Percentiles rank a stretch among this genome's conserved stretches.
Evolutionary conservation across 1,140 invertebrate species (phyloP).

Genomic region (Ips nitidus): DNA sequence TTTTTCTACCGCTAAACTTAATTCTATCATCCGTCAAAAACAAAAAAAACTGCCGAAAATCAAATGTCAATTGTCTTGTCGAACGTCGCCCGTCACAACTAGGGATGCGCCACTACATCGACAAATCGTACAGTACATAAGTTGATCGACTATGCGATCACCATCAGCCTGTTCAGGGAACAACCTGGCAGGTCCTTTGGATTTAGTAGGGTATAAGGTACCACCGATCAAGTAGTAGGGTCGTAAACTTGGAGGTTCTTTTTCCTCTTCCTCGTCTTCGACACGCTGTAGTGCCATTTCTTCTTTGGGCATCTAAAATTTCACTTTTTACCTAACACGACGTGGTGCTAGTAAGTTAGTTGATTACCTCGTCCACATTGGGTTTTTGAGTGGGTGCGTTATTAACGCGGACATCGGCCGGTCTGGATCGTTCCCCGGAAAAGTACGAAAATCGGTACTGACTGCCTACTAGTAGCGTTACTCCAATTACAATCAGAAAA

Average conservation of each 20-base stretch:
- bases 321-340: not conserved
- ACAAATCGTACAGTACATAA: no score
- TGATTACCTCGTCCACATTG: constrained; percentile 12
- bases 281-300: not conserved
- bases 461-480: constrained; percentile 43
- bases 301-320: not conserved
- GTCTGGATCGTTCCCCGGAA: not conserved
- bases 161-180: constrained; percentile 55
- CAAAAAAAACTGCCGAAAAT: no score
- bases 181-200: constrained; percentile 45
- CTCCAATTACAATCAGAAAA: constrained; percentile 36
- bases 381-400: constrained; percentile 22
- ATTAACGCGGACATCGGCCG: not conserved
- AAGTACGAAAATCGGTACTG: constrained; percentile 43
- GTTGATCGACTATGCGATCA: constrained; percentile 73
- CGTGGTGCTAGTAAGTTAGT: not conserved
- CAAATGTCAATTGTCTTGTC: no score
- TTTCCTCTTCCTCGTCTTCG: constrained; percentile 15
- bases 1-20: no score
- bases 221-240: constrained; percentile 48
- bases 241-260: constrained; percentile 28
- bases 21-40: no score
- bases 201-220: constrained; percentile 42
- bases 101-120: no score
- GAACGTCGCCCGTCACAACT: no score